phyloP scores from a whole-genome alignment of 2,888 invertebrate genomes.

The Zelleria hepariella region DNA sequence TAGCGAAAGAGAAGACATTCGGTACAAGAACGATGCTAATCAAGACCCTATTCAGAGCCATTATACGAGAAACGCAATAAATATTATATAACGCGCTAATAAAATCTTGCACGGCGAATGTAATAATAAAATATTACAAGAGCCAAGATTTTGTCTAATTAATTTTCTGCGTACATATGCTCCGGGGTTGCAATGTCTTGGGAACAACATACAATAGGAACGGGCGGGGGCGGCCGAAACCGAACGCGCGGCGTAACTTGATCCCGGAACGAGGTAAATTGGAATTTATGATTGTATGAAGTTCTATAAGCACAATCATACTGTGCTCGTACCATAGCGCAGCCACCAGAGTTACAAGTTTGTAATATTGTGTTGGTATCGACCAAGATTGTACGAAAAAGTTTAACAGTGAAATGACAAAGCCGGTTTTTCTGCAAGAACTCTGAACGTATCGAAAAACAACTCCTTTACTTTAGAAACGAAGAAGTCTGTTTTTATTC shows the following conservation, averaged over 20 bases:
- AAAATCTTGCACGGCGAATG: constrained; percentile 60
- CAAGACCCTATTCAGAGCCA: constrained; percentile 62
- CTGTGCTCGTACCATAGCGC: background rate
- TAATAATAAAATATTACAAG: constrained; percentile 71
- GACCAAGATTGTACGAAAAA: too few species aligned
- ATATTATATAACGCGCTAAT: constrained; percentile 52
- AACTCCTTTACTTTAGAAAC: too few species aligned
- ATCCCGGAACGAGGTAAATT: constrained; percentile 64
- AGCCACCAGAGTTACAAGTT: too few species aligned
- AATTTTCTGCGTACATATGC: constrained; percentile 57
- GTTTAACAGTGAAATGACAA: too few species aligned
- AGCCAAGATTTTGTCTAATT: constrained; percentile 67
- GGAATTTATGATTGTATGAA: constrained; percentile 72
- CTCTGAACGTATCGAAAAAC: too few species aligned
- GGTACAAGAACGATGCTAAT: constrained; percentile 53
- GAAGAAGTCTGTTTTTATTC: too few species aligned
- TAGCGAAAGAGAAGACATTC: constrained; percentile 41
- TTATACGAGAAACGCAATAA: constrained; percentile 61
- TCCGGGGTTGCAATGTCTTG: constrained; percentile 63
- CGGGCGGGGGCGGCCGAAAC: constrained; percentile 32
- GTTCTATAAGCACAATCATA: constrained; percentile 60
- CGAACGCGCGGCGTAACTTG: constrained; percentile 48
- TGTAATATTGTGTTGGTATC: too few species aligned
- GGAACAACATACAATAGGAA: constrained; percentile 62
- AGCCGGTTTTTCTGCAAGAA: too few species aligned